Evolutionary conservation across 2,797 vertebrate species (phyloP), one percentile per base, ranked within the genome.

Genomic region (Microchirus variegatus): DNA sequence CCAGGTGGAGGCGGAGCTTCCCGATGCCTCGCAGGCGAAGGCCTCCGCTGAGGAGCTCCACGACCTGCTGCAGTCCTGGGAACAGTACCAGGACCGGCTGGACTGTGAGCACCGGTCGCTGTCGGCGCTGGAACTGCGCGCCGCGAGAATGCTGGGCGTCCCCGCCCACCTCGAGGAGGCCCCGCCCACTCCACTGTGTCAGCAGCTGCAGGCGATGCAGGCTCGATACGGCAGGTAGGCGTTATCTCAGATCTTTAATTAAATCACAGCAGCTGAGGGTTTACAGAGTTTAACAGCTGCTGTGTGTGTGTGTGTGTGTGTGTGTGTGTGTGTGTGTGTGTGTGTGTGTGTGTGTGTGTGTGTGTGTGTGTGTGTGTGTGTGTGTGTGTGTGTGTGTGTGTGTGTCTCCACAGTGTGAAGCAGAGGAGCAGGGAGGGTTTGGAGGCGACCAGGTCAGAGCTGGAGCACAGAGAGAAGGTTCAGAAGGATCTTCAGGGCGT

Each of bases 1-100:
- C 74, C 92, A 94, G 80, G 90, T 96, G 78, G 94, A 95, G 88
- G 93, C 92, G 11, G 96, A 97, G 59, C 87, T 94, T 8, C 95
- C 95, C 10, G 89, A 93, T 5, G 55, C 53, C 59, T 79, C 90
- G 22, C 83, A 77, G 83, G 69, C 88, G 42, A 92, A 84, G 5
- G 83, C 81, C 18, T 83, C 88, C 37, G 82, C 75, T 0, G 90
- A 94, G 53, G 95, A 96, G 9, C 93, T 98, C 3, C 88, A 88
- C 11, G 95, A 95, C 54, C 78, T 93, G 44, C 84, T 93, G 4
- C 92, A 88, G 47, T 82, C 85, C 67, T 87, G 91, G 73, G 87
- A 86, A 8, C 91, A 91, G 15, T 96, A 94, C 36, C 92, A 94
- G 71, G 95, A 96, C 77, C 86, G 90, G 1, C 76, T 95, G 72